These are phyloP conservation scores for Drosophila pandora DNA, from an alignment of 1,140 invertebrate species.

Conservation along the genomic window DNA sequence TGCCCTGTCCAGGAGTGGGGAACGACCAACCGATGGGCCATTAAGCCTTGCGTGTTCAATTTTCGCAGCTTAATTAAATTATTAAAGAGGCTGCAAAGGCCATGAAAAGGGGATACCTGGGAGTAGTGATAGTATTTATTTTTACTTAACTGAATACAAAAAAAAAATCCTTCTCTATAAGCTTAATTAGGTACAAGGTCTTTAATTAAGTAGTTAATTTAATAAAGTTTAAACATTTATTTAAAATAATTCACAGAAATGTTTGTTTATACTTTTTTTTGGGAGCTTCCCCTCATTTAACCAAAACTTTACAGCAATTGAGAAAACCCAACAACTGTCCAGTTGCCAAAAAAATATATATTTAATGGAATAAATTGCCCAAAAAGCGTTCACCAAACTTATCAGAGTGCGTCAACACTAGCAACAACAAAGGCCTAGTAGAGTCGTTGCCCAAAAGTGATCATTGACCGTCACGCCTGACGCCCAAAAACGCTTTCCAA, in stretches of 20 bases:
- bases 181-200: not conserved
- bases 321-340: constrained; percentile 39
- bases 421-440: constrained; percentile 17
- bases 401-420: constrained; percentile 75
- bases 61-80: constrained; percentile 67
- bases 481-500: constrained; percentile 70
- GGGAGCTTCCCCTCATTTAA: too few species aligned
- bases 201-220: too few species aligned
- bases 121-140: not conserved
- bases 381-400: constrained; percentile 67
- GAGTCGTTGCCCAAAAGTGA: constrained; percentile 62
- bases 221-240: too few species aligned
- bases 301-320: not conserved
- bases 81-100: constrained; percentile 55
- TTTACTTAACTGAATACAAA: not conserved
- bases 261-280: too few species aligned
- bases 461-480: constrained; percentile 80
- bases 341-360: constrained; percentile 42
- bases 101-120: not conserved
- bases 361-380: constrained; percentile 54
- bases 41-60: constrained; percentile 50
- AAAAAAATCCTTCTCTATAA: constrained; percentile 34
- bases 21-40: constrained; percentile 29
- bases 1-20: constrained; percentile 19
- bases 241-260: too few species aligned